phyloP scores from a whole-genome alignment of 2,888 invertebrate species.

The Chymomyza amoena region DNA sequence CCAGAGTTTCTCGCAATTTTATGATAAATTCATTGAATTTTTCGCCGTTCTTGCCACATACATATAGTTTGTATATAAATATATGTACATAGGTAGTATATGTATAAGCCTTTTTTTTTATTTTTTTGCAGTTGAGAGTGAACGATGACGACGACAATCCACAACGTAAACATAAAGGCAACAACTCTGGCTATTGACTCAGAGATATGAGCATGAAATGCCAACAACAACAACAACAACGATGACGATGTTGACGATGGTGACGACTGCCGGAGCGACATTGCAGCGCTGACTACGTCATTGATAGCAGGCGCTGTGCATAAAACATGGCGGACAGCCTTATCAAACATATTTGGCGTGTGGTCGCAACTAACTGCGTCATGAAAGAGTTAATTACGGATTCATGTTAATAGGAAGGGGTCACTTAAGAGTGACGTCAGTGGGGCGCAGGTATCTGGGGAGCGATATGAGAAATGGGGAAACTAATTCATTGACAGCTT shows the following conservation, averaged over 20 bases:
- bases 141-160: slow-evolving; percentile 16
- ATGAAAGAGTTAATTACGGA: neutral
- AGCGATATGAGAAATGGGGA: neutral
- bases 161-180: neutral
- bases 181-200: slow-evolving; percentile 23
- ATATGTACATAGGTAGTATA: too few relatives aligned
- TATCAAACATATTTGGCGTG: neutral
- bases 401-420: neutral
- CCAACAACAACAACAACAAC: slow-evolving; percentile 3
- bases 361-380: neutral
- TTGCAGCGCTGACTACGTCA: neutral
- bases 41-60: slow-evolving; percentile 30
- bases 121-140: neutral
- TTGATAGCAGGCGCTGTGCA: neutral
- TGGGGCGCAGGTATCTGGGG: neutral
- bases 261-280: neutral
- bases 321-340: neutral
- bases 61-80: too few relatives aligned
- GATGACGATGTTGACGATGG: slow-evolving; percentile 7
- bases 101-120: neutral
- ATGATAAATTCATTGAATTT: slow-evolving; percentile 76
- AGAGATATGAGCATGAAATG: slow-evolving; percentile 1
- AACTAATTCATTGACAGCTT: too few relatives aligned
- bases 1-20: slow-evolving; percentile 76
- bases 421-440: slow-evolving; percentile 32